Evolutionary conservation across 2,113 vertebrate genomes (phyloP).

Genomic region (Callipepla squamata): DNA sequence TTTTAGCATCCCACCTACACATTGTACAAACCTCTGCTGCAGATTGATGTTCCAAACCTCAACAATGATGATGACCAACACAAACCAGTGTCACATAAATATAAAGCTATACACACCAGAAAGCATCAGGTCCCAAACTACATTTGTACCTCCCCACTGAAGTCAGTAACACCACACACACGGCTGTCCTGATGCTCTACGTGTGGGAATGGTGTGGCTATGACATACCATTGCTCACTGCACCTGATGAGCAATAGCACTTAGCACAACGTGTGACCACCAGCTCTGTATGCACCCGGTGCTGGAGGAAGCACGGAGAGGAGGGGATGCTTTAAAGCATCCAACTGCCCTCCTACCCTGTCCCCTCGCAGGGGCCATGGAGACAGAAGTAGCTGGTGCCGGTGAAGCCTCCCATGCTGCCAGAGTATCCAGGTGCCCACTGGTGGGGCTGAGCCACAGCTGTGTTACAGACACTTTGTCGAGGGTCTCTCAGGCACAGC

Average conservation of each 20-base stretch:
- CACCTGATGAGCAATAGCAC: not conserved
- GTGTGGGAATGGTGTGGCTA: too few relatives aligned
- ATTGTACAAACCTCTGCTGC: not conserved
- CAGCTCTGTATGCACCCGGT: fast-evolving
- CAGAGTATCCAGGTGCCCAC: fast-evolving
- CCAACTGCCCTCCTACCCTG: not conserved
- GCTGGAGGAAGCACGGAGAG: fast-evolving
- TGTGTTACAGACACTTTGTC: too few relatives aligned
- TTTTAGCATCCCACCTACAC: not conserved
- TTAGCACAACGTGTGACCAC: fast-evolving
- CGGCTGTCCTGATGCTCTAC: not conserved
- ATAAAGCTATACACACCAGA: not conserved
- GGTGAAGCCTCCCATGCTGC: fast-evolving
- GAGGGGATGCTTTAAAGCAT: fast-evolving
- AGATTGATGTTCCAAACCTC: not conserved
- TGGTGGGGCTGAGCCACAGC: too few relatives aligned
- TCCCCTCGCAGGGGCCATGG: not conserved
- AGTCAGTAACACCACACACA: not conserved
- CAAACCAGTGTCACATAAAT: not conserved
- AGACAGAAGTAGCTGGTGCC: not conserved
- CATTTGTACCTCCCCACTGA: not conserved
- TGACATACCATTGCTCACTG: too few relatives aligned
- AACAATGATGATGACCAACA: not conserved
- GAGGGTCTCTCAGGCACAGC: fast-evolving
- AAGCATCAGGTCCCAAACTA: not conserved